These are phyloP conservation scores for Gallinago undulata DNA, from an alignment of 2,113 vertebrate genomes.

Conservation along the genomic window DNA sequence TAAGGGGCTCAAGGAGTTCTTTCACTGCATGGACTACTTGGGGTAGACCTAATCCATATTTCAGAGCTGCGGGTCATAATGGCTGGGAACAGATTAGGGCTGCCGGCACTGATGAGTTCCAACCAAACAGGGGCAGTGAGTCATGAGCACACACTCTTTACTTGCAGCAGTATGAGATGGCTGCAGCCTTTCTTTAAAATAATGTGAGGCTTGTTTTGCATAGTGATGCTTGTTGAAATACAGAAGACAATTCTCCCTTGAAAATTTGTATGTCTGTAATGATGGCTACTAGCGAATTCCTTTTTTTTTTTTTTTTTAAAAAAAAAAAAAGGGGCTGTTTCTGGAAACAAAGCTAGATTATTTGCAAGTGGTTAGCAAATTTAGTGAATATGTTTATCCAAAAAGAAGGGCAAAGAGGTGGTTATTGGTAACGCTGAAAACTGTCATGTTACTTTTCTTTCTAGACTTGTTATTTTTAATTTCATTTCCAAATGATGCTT, in stretches of 20 bases:
- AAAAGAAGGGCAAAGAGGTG: neutral
- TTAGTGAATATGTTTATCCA: neutral
- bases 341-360: neutral
- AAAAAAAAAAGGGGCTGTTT: neutral
- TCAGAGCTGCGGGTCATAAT: slow-evolving; percentile 51
- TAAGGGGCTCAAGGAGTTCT: slow-evolving; percentile 39
- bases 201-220: neutral
- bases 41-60: slow-evolving; percentile 54
- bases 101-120: slow-evolving; percentile 43
- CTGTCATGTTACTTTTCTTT: neutral
- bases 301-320: neutral
- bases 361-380: neutral
- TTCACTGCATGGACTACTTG: neutral
- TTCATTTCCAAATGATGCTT: neutral
- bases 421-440: neutral
- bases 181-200: slow-evolving; percentile 19
- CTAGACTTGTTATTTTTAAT: neutral
- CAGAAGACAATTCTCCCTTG: neutral
- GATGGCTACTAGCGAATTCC: neutral
- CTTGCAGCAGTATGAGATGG: neutral
- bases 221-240: neutral
- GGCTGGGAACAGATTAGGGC: slow-evolving; percentile 44
- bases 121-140: slow-evolving; percentile 28
- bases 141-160: neutral
- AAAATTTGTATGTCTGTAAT: neutral